phyloP scores from a whole-genome alignment of 2,888 invertebrate species.

The Sinotaia quadrata region DNA sequence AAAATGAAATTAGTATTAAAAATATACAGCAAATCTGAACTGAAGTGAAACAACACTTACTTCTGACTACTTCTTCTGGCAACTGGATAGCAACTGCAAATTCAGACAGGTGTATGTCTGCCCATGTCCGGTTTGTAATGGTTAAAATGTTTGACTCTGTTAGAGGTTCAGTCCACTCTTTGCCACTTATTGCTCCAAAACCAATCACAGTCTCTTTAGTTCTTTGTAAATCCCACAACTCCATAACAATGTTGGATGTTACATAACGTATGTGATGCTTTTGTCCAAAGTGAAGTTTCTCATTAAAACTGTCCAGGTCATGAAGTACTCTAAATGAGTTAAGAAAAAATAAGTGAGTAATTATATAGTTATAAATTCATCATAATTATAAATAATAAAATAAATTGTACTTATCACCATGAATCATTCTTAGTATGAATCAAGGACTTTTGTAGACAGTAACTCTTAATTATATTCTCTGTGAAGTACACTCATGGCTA shows the following conservation, averaged over 20 bases:
- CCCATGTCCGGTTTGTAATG: slow-evolving; percentile 36
- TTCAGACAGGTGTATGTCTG: slow-evolving; percentile 39
- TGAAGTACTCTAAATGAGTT: slow-evolving; percentile 45
- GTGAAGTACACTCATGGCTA: no score
- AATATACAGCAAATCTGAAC: no score
- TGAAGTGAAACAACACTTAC: no score
- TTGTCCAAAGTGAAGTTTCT: slow-evolving; percentile 46
- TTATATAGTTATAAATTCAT: no score
- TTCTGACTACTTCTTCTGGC: slow-evolving; percentile 49
- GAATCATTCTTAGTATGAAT: no score
- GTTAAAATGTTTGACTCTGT: slow-evolving; percentile 37
- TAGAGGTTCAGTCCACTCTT: slow-evolving; percentile 28
- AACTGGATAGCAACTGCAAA: slow-evolving; percentile 61
- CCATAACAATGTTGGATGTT: slow-evolving; percentile 57
- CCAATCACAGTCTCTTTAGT: slow-evolving; percentile 51
- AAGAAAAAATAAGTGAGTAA: no score
- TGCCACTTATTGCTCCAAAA: slow-evolving; percentile 46
- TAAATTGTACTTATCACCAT: no score
- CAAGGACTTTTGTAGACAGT: no score
- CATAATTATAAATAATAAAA: no score
- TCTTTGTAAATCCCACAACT: slow-evolving; percentile 54
- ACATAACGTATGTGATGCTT: slow-evolving; percentile 46
- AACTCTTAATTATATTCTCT: no score
- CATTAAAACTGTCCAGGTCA: slow-evolving; percentile 53
- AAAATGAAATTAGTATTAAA: no score